Conservation (phyloP, 2,888 invertebrate species). For the Diarsia mendica region DNA sequence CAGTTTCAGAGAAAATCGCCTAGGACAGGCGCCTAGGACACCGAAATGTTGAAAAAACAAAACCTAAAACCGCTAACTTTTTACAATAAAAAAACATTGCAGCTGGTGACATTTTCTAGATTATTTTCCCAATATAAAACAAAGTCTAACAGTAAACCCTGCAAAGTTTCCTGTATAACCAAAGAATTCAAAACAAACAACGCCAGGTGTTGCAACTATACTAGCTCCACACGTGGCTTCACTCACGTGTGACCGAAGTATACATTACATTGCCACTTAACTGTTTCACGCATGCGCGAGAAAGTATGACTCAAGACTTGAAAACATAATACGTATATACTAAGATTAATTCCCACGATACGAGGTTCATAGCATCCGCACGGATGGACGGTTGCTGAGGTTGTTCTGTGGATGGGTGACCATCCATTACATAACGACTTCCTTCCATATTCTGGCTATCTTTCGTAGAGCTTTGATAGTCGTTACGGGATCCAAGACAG, state of each 20-base stretch:
- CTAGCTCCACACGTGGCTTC: constrained; percentile 50
- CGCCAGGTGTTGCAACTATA: constrained; percentile 38
- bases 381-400: not conserved
- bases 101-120: not conserved
- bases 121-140: not conserved
- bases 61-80: too few species aligned
- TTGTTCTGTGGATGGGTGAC: not conserved
- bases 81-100: not conserved
- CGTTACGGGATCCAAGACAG: too few species aligned
- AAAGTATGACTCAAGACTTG: constrained; percentile 54
- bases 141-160: not conserved
- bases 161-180: constrained; percentile 26
- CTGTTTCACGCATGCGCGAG: constrained; percentile 43
- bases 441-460: not conserved
- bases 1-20: not conserved
- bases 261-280: constrained; percentile 40
- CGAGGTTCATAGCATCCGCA: not conserved
- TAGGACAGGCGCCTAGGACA: not conserved
- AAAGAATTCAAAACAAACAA: constrained; percentile 36
- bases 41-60: not conserved
- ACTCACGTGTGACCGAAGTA: constrained; percentile 48
- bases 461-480: not conserved
- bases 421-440: not conserved
- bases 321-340: not conserved
- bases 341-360: constrained; percentile 30